Percentiles rank a stretch among this genome's conserved stretches.
phyloP scores from a whole-genome alignment of 2,113 vertebrate genomes.

The Pholis gunnellus region DNA sequence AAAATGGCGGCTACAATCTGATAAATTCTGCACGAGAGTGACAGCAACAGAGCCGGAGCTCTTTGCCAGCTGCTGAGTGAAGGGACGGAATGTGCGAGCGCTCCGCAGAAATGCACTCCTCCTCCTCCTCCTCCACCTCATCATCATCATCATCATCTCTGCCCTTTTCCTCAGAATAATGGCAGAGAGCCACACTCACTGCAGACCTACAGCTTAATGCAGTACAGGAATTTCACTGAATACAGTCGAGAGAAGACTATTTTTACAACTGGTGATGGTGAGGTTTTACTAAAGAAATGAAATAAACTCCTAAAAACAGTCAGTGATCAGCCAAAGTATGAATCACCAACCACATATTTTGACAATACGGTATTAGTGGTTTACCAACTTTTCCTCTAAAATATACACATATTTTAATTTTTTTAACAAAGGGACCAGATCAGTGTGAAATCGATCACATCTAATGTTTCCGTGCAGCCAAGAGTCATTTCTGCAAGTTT shows the following conservation, averaged over 20 bases:
- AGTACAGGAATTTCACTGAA: constrained; percentile 26
- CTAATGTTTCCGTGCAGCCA: background rate
- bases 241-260: background rate
- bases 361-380: background rate
- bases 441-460: background rate
- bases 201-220: constrained; percentile 29
- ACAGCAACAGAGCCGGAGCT: constrained; percentile 58
- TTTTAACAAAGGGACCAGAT: background rate
- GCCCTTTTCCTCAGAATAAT: constrained; percentile 44
- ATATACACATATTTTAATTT: background rate
- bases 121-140: constrained; percentile 54
- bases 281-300: background rate
- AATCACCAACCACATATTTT: background rate
- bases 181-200: constrained; percentile 24
- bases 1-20: constrained; percentile 58
- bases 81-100: constrained; percentile 68
- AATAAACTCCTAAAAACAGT: background rate
- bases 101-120: constrained; percentile 63
- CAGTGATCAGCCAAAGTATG: background rate
- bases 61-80: constrained; percentile 66
- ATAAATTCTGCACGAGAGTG: constrained; percentile 70
- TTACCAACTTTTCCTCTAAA: background rate
- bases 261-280: constrained; percentile 3
- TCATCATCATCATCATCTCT: constrained; percentile 53
- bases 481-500: background rate